phyloP scores from a whole-genome alignment of 2,888 invertebrate genomes.

The Erannis defoliaria region DNA sequence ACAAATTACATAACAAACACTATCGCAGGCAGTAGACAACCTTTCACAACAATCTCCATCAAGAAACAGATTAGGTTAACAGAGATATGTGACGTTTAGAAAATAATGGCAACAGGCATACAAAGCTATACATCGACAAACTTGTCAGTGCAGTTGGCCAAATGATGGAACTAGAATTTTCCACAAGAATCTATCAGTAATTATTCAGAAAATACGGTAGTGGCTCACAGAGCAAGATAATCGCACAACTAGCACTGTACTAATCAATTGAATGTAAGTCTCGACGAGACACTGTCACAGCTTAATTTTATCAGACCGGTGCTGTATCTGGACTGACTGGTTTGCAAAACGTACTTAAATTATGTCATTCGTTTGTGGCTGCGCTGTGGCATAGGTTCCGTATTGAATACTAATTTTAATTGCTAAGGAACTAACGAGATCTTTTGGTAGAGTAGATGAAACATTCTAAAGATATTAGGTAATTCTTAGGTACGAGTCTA shows the following conservation, averaged over 20 bases:
- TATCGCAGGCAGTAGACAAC: slow-evolving; percentile 4
- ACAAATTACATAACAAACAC: slow-evolving; percentile 17
- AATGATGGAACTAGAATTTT: background rate
- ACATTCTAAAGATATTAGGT: background rate
- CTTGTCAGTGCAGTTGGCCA: slow-evolving; percentile 1
- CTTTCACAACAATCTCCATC: slow-evolving; percentile 29
- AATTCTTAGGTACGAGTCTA: background rate
- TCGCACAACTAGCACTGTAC: background rate
- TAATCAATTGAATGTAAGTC: slow-evolving; percentile 46
- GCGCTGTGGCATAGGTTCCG: slow-evolving; percentile 21
- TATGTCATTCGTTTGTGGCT: slow-evolving; percentile 24
- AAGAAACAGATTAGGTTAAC: slow-evolving; percentile 21
- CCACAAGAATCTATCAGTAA: background rate
- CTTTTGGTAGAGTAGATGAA: background rate
- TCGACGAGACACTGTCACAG: slow-evolving; percentile 25
- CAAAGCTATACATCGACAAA: background rate
- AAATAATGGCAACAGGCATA: slow-evolving; percentile 37
- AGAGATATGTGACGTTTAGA: slow-evolving; percentile 28
- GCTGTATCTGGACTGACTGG: slow-evolving; percentile 21
- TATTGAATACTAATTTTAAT: slow-evolving; percentile 15
- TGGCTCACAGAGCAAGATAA: background rate
- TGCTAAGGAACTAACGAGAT: background rate
- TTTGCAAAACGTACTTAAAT: slow-evolving; percentile 20
- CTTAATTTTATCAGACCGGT: slow-evolving; percentile 28
- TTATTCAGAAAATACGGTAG: background rate